These are phyloP conservation scores for Vandiemenella viatica DNA, from an alignment of 2,888 invertebrate genomes.

Conservation along the genomic window DNA sequence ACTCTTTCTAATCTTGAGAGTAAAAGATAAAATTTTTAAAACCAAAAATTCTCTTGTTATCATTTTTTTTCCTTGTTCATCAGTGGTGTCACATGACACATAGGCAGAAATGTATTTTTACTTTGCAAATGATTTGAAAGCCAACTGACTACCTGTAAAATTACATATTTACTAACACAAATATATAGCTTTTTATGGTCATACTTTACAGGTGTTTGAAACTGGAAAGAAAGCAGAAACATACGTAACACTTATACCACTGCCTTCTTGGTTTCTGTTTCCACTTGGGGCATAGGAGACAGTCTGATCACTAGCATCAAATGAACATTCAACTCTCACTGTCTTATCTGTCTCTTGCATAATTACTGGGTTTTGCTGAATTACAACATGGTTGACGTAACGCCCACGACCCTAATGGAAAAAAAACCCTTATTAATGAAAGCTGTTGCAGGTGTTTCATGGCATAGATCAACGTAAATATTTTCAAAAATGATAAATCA, in stretches of 20 bases:
- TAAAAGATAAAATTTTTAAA: no score
- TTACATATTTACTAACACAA: no score
- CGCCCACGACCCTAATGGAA: slow-evolving; percentile 24
- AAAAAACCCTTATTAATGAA: background rate
- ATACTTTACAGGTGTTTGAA: no score
- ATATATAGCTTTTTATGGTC: no score
- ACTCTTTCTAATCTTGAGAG: no score
- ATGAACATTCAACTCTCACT: slow-evolving; percentile 31
- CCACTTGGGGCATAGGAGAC: slow-evolving; percentile 27
- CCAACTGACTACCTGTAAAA: no score
- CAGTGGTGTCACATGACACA: no score
- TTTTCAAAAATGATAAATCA: background rate
- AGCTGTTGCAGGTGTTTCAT: background rate
- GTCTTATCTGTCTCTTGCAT: slow-evolving; percentile 32
- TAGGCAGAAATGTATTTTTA: no score
- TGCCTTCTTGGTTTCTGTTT: slow-evolving; percentile 22
- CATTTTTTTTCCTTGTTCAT: no score
- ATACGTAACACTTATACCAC: slow-evolving; percentile 28
- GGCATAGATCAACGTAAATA: background rate
- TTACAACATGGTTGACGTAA: slow-evolving; percentile 31
- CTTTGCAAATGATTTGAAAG: no score
- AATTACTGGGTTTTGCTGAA: slow-evolving; percentile 32
- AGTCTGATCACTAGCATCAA: slow-evolving; percentile 30
- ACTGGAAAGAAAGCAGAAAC: no score
- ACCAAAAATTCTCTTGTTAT: no score